Conservation (phyloP, 1,140 invertebrate species). For the Diabrotica virgifera region DNA sequence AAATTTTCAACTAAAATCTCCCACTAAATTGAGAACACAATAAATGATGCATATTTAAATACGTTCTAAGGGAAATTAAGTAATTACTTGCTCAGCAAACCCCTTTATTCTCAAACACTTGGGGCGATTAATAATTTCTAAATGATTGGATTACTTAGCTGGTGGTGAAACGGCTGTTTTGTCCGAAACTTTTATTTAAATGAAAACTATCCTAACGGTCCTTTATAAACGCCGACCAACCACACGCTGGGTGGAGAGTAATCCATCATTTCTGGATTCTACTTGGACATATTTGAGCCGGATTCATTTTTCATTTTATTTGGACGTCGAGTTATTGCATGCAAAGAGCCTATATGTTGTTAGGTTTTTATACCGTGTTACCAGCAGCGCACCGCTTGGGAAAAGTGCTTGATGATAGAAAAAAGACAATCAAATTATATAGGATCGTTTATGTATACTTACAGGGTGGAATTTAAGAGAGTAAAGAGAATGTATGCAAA, state of each 20-base stretch:
- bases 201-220: not conserved
- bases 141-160: not conserved
- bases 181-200: not conserved
- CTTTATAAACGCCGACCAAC: not conserved
- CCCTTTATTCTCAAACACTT: not conserved
- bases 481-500: too few species aligned
- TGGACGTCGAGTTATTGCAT: not conserved
- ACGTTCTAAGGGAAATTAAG: too few species aligned
- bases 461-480: too few species aligned
- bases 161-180: not conserved
- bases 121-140: not conserved
- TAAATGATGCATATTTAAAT: too few species aligned
- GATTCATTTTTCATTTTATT: conserved; percentile 3
- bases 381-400: not conserved
- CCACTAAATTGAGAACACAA: too few species aligned
- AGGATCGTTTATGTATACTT: too few species aligned
- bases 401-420: too few species aligned
- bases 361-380: not conserved
- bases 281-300: not conserved
- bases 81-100: too few species aligned
- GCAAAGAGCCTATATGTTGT: not conserved
- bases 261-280: not conserved
- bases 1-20: too few species aligned
- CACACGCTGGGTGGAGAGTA: not conserved
- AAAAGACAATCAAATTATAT: too few species aligned